phyloP scores from a whole-genome alignment of 2,888 invertebrate genomes.

The Ceriagrion tenellum region DNA sequence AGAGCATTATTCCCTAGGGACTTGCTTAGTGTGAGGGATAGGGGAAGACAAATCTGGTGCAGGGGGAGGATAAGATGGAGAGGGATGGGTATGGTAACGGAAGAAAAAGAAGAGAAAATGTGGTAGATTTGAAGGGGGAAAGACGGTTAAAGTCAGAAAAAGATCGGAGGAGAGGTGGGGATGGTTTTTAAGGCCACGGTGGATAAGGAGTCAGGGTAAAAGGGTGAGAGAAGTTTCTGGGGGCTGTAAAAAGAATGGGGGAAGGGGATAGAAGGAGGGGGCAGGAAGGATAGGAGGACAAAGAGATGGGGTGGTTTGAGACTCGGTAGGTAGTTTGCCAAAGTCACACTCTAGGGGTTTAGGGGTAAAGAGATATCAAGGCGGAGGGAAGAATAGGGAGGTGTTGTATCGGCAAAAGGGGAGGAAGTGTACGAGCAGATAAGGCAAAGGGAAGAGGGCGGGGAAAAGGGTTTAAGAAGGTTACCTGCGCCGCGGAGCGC shows the following conservation, averaged over 20 bases:
- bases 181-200: not conserved
- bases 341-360: slow-evolving; percentile 14
- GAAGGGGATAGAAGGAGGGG: not conserved
- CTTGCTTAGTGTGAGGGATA: not conserved
- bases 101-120: not conserved
- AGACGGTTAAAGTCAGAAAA: not conserved
- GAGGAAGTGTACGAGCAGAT: not conserved
- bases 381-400: not conserved
- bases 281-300: not conserved
- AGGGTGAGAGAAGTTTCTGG: slow-evolving; percentile 3
- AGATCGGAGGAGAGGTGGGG: not conserved
- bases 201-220: slow-evolving; percentile 45
- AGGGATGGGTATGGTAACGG: not conserved
- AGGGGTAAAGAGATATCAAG: not conserved
- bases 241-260: not conserved
- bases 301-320: slow-evolving; percentile 33
- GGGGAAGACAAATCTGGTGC: not conserved
- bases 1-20: not conserved
- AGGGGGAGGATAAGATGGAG: not conserved
- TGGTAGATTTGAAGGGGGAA: not conserved
- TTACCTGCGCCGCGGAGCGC: not conserved
- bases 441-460: not conserved
- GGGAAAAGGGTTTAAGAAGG: not conserved
- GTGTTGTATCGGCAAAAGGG: slow-evolving; percentile 1
- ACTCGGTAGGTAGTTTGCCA: slow-evolving; percentile 8